Evolutionary conservation across 1,140 invertebrate species (phyloP), one percentile per base, ranked within the genome.

Genomic region (Hyles euphorbiae): DNA sequence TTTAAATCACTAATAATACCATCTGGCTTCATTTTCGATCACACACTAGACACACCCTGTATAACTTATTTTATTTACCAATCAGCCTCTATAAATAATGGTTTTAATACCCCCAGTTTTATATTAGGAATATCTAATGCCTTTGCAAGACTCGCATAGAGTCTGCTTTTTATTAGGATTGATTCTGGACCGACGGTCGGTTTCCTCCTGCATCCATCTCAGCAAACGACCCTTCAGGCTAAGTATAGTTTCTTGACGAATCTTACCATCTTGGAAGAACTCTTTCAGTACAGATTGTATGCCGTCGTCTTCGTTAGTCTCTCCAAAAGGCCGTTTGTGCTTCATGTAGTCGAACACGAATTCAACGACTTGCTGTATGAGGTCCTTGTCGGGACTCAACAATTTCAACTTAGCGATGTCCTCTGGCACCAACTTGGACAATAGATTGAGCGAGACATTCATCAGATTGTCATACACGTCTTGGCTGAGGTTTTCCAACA

Each of bases 331-430:
- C 48, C 82, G 70, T 34, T 80, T 8, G 4, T 86, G 75, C 66
- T 78, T 87, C 65, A 88, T 64, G 34, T 83, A 88, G 49, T 84
- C 81, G 11, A 88, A 88, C 1, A 88, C 77, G 45, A 88, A 88
- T 36, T 78, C 77, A 0, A 87, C 83, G 10, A 84, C 66, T 70
- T 86, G 82, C 1, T 76, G 68, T 9, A 87, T 77, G 32, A 88
- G 61, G 60, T 88, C 83, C 56, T 84, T 74, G 22, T 88, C 80
- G 0, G 83, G 83, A 36, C 80, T 87, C 3, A 88, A 60, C 1
- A 88, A 63, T 47, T 68, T 75, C 3, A 88, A 51, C 32, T 62
- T 72, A 0, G 78, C 80, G 9, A 87, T 81, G 5, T 87, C 83
- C 32, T 68, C 63, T 0, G 83, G 83, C 3, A 87, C 6, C 8